Conservation (phyloP, 2,888 invertebrate genomes). For the Marronus borbonicus region DNA sequence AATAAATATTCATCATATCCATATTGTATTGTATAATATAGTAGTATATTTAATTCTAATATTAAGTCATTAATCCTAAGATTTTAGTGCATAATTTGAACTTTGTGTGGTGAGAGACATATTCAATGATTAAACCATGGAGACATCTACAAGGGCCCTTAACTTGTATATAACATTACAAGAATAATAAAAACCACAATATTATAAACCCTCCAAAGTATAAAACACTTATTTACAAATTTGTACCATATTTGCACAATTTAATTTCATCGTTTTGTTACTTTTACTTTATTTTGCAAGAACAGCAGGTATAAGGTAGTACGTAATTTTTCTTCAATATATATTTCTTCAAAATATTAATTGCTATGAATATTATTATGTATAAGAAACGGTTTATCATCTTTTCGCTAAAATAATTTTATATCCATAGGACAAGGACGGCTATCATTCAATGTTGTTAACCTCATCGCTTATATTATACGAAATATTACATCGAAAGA, state of each 20-base stretch:
- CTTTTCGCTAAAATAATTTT: conserved; percentile 9
- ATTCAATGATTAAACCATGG: conserved; percentile 51
- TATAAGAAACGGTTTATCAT: conserved; percentile 30
- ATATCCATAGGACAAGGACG: neutral
- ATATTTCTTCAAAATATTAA: conserved; percentile 21
- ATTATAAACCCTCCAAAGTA: conserved; percentile 48
- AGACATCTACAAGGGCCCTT: conserved; percentile 47
- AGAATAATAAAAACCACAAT: conserved; percentile 40
- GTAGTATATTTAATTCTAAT: conserved; percentile 40
- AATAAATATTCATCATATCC: conserved; percentile 19
- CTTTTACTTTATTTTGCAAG: neutral
- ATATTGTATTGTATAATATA: conserved; percentile 34
- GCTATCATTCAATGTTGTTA: conserved; percentile 26
- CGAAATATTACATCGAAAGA: conserved; percentile 44
- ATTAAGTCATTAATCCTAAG: conserved; percentile 41
- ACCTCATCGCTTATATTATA: conserved; percentile 47
- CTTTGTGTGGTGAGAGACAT: conserved; percentile 46
- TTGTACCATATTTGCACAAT: conserved; percentile 52
- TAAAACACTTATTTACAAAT: conserved; percentile 53
- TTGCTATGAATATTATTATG: conserved; percentile 11
- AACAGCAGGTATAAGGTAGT: conserved; percentile 22
- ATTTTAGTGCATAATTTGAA: conserved; percentile 53
- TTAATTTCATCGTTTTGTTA: conserved; percentile 1
- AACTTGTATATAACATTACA: conserved; percentile 41
- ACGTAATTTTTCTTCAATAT: conserved; percentile 6